Evolutionary conservation across 2,113 vertebrate species (phyloP).

Genomic region (rat (Rattus norvegicus)): GRCr8 NC_086019.1:9626001-9626500

Average conservation of each 20-base stretch:
- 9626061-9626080: neutral
- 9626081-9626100: neutral
- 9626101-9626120: neutral
- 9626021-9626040: neutral
- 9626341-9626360: neutral
- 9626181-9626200: neutral
- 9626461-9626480: neutral
- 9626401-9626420: neutral
- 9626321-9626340: neutral
- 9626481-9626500: neutral
- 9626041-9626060: too few relatives aligned
- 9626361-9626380: neutral
- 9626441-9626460: neutral
- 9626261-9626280: neutral
- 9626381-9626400: neutral
- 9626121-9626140: neutral
- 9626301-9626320: neutral
- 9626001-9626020: too few relatives aligned
- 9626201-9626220: neutral
- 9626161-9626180: neutral
- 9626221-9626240: neutral
- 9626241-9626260: neutral
- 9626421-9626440: neutral
- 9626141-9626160: neutral
- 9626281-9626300: neutral